phyloP scores from a whole-genome alignment of 2,888 invertebrate genomes.

The Campaea margaritaria region DNA sequence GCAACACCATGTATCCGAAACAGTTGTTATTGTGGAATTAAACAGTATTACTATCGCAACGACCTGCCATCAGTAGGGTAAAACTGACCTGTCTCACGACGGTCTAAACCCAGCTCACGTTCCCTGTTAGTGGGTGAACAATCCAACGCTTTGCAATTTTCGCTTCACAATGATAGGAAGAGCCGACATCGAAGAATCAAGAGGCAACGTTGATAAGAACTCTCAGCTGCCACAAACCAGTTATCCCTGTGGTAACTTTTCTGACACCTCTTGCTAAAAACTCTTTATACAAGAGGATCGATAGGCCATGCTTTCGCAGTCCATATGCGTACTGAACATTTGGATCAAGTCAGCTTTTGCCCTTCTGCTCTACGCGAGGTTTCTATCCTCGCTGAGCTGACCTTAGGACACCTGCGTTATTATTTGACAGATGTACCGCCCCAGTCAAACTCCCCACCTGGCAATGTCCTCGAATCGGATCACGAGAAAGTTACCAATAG shows the following conservation, averaged over 20 bases:
- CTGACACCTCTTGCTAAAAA: no score
- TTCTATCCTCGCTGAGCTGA: slow-evolving; percentile 88
- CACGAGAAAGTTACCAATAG: slow-evolving; percentile 64
- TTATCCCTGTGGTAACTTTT: slow-evolving; percentile 90
- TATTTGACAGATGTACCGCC: no score
- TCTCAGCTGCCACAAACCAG: slow-evolving; percentile 87
- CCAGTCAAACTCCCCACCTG: no score
- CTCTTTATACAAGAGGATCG: no score
- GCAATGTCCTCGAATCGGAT: slow-evolving; percentile 86
- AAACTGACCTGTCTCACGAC: slow-evolving; percentile 87
- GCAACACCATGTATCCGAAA: slow-evolving; percentile 78
- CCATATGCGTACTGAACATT: no score
- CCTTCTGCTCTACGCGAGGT: slow-evolving; percentile 90
- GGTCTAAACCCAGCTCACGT: no score
- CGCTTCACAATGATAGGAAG: slow-evolving; percentile 91
- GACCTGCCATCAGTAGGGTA: slow-evolving; percentile 84
- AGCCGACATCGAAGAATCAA: slow-evolving; percentile 91
- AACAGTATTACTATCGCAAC: slow-evolving; percentile 84
- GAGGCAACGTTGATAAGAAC: slow-evolving; percentile 88
- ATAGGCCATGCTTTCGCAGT: no score
- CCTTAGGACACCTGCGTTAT: no score
- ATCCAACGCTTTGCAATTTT: slow-evolving; percentile 89
- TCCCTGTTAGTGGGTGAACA: slow-evolving; percentile 89
- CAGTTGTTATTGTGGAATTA: slow-evolving; percentile 57
- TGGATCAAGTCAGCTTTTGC: slow-evolving; percentile 88